A percentile compares a stretch with the other conserved stretches of the same genome.
Evolutionary conservation across 2,888 invertebrate species (phyloP).

Genomic region (Himalopsyche kuldschensis): DNA sequence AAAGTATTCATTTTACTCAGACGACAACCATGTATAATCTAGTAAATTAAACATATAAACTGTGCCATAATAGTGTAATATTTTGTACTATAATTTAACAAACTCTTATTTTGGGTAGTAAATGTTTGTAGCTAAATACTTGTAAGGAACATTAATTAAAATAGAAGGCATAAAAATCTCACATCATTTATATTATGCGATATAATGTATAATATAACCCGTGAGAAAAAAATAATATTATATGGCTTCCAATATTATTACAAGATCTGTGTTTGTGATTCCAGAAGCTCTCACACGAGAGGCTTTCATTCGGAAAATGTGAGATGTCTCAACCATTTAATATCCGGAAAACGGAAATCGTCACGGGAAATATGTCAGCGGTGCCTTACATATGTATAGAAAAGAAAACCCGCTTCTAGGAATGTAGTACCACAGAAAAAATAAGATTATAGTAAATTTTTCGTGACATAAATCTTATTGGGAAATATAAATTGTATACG

Average conservation of each 20-base stretch:
- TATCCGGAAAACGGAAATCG: not conserved
- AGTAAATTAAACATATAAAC: no score
- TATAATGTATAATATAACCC: no score
- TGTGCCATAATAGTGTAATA: no score
- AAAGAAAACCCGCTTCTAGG: not conserved
- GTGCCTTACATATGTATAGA: not conserved
- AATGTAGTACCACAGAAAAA: not conserved
- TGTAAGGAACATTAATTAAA: no score
- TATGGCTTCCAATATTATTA: not conserved
- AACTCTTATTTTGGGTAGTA: no score
- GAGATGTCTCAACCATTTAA: not conserved
- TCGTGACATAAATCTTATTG: not conserved
- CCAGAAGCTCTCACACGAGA: not conserved
- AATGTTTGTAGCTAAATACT: no score
- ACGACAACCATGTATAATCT: no score
- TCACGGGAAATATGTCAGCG: not conserved
- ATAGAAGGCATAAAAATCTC: no score
- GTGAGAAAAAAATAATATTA: no score
- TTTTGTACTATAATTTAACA: no score
- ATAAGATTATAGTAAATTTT: not conserved
- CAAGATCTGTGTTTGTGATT: not conserved
- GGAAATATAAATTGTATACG: not conserved
- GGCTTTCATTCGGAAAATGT: not conserved
- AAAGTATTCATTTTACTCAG: no score
- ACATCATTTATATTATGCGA: no score